A percentile compares a stretch with the other conserved stretches of the same genome.
These are phyloP conservation scores for Hofmannophila pseudospretella DNA, from an alignment of 2,888 invertebrate genomes.

Conservation along the genomic window DNA sequence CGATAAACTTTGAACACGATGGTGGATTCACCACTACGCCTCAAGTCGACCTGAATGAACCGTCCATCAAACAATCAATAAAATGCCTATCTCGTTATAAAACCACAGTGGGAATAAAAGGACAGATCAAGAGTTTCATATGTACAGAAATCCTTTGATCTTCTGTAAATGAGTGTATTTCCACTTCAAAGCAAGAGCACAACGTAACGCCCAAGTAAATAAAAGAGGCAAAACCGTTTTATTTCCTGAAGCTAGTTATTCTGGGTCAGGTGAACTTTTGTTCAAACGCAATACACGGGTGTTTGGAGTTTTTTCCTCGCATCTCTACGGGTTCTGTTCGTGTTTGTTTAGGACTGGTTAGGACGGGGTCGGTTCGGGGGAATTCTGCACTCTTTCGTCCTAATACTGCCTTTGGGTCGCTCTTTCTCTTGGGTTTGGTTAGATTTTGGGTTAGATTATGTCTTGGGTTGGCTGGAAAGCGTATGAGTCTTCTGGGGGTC, in stretches of 20 bases:
- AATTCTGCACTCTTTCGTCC: background rate
- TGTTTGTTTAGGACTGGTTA: conserved; percentile 53
- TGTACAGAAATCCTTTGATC: background rate
- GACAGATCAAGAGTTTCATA: no score
- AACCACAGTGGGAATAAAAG: no score
- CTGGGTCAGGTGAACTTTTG: conserved; percentile 41
- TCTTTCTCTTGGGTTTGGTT: no score
- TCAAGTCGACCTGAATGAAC: no score
- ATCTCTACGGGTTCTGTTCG: conserved; percentile 29
- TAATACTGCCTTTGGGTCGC: no score
- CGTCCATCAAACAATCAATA: no score
- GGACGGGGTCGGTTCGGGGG: background rate
- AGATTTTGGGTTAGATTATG: no score
- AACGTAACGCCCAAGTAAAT: conserved; percentile 2
- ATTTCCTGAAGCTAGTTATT: conserved; percentile 3
- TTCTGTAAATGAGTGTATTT: background rate
- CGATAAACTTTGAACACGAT: no score
- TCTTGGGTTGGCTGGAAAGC: no score
- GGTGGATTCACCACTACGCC: no score
- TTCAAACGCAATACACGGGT: conserved; percentile 9
- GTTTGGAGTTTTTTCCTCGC: conserved; percentile 15
- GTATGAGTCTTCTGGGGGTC: no score
- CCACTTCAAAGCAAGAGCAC: conserved; percentile 1
- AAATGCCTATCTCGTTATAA: no score
- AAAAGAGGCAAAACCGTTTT: conserved; percentile 1